Conservation (phyloP, 2,113 vertebrate species). For the Ophiodon elongatus region DNA sequence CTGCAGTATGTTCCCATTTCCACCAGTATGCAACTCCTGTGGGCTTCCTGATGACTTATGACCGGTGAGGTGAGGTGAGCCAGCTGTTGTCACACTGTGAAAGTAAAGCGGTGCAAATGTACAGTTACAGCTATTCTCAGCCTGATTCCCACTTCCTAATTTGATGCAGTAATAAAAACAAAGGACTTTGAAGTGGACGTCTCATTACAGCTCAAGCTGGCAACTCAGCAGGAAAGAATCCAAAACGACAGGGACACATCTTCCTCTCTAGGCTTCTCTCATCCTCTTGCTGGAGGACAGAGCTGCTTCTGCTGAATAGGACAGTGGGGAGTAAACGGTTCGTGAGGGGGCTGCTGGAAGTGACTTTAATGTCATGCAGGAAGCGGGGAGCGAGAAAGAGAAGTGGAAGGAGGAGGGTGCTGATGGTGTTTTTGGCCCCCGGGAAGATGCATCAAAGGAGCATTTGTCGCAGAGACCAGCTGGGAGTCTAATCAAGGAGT, state of each 20-base stretch:
- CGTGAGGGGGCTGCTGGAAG: slow-evolving; percentile 52
- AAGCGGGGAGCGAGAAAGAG: slow-evolving; percentile 43
- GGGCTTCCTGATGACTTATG: slow-evolving; percentile 20
- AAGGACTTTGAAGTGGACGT: slow-evolving; percentile 34
- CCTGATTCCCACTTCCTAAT: background rate
- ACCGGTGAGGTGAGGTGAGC: slow-evolving; percentile 19
- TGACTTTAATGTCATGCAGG: slow-evolving; percentile 74
- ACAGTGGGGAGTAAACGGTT: slow-evolving; percentile 55
- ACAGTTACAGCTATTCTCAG: background rate
- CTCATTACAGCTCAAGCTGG: slow-evolving; percentile 29
- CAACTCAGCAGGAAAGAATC: slow-evolving; percentile 38
- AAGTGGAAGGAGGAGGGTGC: slow-evolving; percentile 45
- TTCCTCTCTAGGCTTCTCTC: slow-evolving; percentile 24
- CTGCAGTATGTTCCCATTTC: background rate
- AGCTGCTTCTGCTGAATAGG: slow-evolving; percentile 56
- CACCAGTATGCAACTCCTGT: background rate
- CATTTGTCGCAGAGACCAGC: slow-evolving; percentile 80
- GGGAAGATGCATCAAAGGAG: slow-evolving; percentile 80
- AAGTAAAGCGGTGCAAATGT: background rate
- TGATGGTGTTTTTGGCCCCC: slow-evolving; percentile 66
- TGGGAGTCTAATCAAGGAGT: slow-evolving; percentile 75
- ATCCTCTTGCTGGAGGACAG: slow-evolving; percentile 52
- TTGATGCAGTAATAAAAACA: slow-evolving; percentile 6
- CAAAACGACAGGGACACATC: slow-evolving; percentile 12
- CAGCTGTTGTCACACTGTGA: slow-evolving; percentile 16